These are phyloP conservation scores for Silurus asotus DNA, from an alignment of 2,113 vertebrate genomes.

Conservation along the genomic window DNA sequence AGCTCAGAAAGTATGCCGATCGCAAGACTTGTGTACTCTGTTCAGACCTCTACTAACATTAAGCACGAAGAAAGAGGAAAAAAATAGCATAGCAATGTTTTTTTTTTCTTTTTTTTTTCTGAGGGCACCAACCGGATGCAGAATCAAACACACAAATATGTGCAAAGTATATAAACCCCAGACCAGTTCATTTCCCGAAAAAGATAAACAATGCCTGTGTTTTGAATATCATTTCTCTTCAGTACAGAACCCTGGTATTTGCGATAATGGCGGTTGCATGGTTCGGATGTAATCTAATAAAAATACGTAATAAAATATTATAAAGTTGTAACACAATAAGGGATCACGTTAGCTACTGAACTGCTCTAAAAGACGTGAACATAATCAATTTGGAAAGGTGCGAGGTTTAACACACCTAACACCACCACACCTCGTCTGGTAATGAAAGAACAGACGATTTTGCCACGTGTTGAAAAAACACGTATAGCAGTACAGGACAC, in stretches of 20 bases:
- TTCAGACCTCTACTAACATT: slow-evolving; percentile 8
- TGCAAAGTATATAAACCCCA: neutral
- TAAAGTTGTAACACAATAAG: neutral
- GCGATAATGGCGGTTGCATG: neutral
- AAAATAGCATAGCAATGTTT: neutral
- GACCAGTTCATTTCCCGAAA: neutral
- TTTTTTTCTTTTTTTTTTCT: neutral
- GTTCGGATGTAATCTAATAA: neutral
- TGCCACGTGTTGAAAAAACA: neutral
- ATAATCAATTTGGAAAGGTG: neutral
- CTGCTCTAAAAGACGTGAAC: neutral
- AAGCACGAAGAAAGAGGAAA: slow-evolving; percentile 6
- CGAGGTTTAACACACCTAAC: neutral
- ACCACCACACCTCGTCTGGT: slow-evolving; percentile 21
- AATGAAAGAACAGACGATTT: neutral
- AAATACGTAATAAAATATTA: neutral
- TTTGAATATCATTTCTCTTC: neutral
- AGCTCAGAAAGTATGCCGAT: slow-evolving; percentile 11
- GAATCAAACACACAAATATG: slow-evolving; percentile 1
- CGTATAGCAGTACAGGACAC: slow-evolving; percentile 11
- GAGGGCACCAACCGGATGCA: neutral
- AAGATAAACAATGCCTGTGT: neutral
- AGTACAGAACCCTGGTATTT: neutral
- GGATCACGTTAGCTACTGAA: neutral
- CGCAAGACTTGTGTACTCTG: neutral